Conservation (phyloP, 2,113 vertebrate genomes). For the Prunella himalayana region DNA sequence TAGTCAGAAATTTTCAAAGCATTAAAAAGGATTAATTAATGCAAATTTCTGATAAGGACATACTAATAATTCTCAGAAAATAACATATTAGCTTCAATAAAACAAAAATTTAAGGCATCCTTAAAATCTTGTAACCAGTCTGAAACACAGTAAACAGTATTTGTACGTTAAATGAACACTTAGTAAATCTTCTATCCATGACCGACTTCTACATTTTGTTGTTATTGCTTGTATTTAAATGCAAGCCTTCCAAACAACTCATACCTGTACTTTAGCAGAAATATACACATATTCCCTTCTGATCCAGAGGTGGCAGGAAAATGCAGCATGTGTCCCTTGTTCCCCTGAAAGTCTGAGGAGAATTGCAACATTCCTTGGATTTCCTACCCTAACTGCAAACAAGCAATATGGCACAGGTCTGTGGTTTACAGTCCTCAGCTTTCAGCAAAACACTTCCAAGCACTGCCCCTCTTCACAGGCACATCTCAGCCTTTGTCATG, state of each 20-base stretch:
- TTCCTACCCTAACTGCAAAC: background rate
- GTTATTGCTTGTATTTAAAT: background rate
- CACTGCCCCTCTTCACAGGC: background rate
- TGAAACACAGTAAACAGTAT: background rate
- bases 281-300: background rate
- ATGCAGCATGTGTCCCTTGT: background rate
- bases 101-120: background rate
- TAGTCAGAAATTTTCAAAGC: background rate
- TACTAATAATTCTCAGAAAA: background rate
- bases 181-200: background rate
- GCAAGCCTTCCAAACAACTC: background rate
- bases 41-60: slow-evolving; percentile 26
- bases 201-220: background rate
- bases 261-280: background rate
- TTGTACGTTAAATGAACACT: background rate
- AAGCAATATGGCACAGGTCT: background rate
- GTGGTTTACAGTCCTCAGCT: background rate
- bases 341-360: background rate
- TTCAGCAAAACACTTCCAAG: background rate
- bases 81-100: background rate
- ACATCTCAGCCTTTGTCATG: background rate
- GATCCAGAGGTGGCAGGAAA: background rate
- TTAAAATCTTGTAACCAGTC: background rate
- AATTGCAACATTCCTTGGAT: background rate
- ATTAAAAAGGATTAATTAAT: slow-evolving; percentile 16